phyloP scores from a whole-genome alignment of 1,140 invertebrate genomes.

The Nylanderia fulva region DNA sequence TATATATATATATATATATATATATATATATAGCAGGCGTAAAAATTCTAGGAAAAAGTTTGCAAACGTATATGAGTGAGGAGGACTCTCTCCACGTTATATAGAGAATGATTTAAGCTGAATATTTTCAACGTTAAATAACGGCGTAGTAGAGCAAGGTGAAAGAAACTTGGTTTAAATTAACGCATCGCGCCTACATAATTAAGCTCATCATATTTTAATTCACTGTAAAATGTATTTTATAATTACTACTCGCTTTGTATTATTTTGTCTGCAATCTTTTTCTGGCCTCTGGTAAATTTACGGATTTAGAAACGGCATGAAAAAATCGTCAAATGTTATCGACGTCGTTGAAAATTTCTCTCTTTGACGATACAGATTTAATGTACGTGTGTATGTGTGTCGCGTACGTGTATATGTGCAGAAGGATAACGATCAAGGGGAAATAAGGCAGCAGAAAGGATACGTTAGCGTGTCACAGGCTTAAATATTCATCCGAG shows the following conservation, averaged over 20 bases:
- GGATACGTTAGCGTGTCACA: slow-evolving; percentile 26
- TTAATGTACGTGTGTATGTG: neutral
- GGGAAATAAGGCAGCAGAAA: slow-evolving; percentile 22
- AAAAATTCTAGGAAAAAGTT: slow-evolving; percentile 33
- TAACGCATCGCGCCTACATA: neutral
- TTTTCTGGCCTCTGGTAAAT: neutral
- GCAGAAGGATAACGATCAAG: neutral
- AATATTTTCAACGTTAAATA: slow-evolving; percentile 26
- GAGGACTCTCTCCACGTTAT: neutral
- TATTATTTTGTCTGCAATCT: neutral
- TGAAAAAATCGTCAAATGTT: slow-evolving; percentile 7
- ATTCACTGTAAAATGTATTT: neutral
- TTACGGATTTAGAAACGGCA: neutral
- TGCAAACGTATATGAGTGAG: slow-evolving; percentile 12
- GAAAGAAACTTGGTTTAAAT: slow-evolving; percentile 28
- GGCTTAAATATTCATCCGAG: slow-evolving; percentile 66
- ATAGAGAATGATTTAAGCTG: neutral
- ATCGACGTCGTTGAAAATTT: slow-evolving; percentile 8
- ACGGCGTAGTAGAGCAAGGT: neutral
- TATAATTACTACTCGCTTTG: neutral
- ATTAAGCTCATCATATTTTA: neutral
- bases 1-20: too few relatives aligned
- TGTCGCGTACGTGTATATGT: too few relatives aligned
- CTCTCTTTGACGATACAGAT: slow-evolving; percentile 4
- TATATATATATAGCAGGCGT: slow-evolving; percentile 25